Evolutionary conservation across 2,113 vertebrate species (phyloP), one percentile per base, ranked within the genome.

Genomic region (Brachirus orientalis): DNA sequence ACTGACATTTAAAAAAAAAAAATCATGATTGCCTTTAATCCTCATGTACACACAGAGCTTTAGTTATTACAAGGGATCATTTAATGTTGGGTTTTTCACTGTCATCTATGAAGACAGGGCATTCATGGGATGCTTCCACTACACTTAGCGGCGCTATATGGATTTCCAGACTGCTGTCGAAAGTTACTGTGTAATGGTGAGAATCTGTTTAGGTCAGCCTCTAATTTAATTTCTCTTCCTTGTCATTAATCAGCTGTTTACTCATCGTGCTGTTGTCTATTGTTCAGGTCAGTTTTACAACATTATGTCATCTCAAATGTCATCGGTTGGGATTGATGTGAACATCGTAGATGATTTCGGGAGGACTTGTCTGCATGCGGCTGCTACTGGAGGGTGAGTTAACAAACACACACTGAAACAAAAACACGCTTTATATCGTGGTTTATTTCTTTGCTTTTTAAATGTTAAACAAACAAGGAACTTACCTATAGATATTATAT

Each of bases 131-230:
- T 97, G 97, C 97, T 97, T 85, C 95, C 97, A 7, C 90, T 98
- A 82, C 96, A 98, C 92, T 91, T 99, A 88, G 95, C 97, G 6
- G 95, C 94, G 37, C 95, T 98, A 63, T 95, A 95, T 12, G 95
- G 97, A 78, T 98, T 96, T 90, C 96, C 97, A 85, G 97, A 97
- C 92, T 98, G 97, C 92, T 98, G 97, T 87, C 95, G 95, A 86
- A 98, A 97, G 93, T 94, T 99, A 73, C 94, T 98, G 80, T 97
- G 94, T 86, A 96, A 96, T 92, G 96, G 97, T 98, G 86, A 80
- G 88, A 71, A 59, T 50, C 14, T 11, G 7, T 46, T 38, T 22
- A 1, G 61, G 28, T 22, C 37, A 7, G 14, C 5, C 20, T 3
- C 6, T 3, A n/a, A 6, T 72, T 12, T 0, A 0, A 43, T 13